Conservation (phyloP, 2,888 invertebrate species). For the Nomada ferruginata region DNA sequence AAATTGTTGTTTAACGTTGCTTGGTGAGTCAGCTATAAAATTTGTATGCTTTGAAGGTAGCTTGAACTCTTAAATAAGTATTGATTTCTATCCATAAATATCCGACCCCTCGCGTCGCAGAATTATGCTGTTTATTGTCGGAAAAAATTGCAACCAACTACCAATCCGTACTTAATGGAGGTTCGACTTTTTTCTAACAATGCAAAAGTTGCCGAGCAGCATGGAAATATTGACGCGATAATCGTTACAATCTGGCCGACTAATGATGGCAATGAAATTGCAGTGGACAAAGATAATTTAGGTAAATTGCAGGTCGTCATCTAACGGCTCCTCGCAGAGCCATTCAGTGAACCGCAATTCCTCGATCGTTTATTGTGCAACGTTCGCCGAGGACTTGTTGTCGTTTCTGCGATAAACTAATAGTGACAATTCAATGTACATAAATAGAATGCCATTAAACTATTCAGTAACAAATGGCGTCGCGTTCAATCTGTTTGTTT, state of each 20-base stretch:
- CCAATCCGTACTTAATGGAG: too few relatives aligned
- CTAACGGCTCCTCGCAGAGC: constrained; percentile 70
- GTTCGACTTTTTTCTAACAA: too few relatives aligned
- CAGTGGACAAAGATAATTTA: constrained; percentile 43
- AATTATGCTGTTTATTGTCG: neutral
- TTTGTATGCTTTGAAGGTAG: neutral
- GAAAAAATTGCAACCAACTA: neutral
- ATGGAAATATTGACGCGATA: neutral
- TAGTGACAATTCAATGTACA: neutral
- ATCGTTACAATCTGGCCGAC: neutral
- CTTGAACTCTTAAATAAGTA: neutral
- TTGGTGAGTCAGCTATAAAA: neutral
- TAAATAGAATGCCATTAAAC: neutral
- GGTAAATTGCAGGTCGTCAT: constrained; percentile 48
- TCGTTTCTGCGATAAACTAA: neutral
- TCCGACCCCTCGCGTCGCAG: neutral
- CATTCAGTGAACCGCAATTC: constrained; percentile 74
- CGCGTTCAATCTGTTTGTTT: too few relatives aligned
- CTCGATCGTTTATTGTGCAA: constrained; percentile 40
- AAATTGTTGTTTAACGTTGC: neutral
- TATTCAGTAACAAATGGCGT: too few relatives aligned
- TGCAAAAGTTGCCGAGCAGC: too few relatives aligned
- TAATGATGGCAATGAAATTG: constrained; percentile 15
- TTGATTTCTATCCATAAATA: too few relatives aligned
- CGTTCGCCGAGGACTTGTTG: neutral